These are phyloP conservation scores for Mimachlamys varia DNA, from an alignment of 2,888 invertebrate species.

Conservation along the genomic window DNA sequence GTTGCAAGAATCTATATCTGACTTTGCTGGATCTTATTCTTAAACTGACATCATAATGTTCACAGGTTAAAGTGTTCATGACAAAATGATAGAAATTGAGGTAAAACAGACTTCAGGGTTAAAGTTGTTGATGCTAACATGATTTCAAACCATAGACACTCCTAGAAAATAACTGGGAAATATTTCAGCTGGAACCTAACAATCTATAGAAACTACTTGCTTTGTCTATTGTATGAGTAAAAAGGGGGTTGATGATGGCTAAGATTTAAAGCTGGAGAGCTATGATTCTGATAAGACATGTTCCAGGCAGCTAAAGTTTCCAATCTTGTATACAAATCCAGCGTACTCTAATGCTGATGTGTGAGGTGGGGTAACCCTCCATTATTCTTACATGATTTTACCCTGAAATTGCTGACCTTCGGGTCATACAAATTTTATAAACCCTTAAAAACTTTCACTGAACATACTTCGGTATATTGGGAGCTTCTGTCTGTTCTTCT, in stretches of 20 bases:
- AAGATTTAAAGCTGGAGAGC: not conserved
- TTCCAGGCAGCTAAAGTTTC: not conserved
- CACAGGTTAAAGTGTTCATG: too few relatives aligned
- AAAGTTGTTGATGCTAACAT: not conserved
- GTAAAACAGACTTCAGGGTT: too few relatives aligned
- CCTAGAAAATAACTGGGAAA: not conserved
- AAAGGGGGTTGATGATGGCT: not conserved
- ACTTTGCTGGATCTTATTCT: too few relatives aligned
- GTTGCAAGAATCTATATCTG: too few relatives aligned
- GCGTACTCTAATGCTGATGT: not conserved
- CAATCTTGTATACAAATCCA: constrained; percentile 1
- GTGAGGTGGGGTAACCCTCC: not conserved
- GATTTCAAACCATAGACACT: not conserved
- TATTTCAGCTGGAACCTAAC: constrained; percentile 3
- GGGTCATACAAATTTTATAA: too few relatives aligned
- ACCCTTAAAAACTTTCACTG: too few relatives aligned
- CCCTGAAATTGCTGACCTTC: too few relatives aligned
- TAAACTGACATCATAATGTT: too few relatives aligned
- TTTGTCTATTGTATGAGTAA: not conserved
- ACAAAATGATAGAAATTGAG: too few relatives aligned
- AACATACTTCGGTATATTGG: too few relatives aligned
- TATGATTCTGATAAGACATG: not conserved
- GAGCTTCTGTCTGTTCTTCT: too few relatives aligned
- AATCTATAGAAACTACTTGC: not conserved
- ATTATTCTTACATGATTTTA: too few relatives aligned